A percentile compares a stretch with the other conserved stretches of the same genome.
Evolutionary conservation across 2,113 vertebrate species (phyloP).

Genomic region (Tenebrosternarchus preto): DNA sequence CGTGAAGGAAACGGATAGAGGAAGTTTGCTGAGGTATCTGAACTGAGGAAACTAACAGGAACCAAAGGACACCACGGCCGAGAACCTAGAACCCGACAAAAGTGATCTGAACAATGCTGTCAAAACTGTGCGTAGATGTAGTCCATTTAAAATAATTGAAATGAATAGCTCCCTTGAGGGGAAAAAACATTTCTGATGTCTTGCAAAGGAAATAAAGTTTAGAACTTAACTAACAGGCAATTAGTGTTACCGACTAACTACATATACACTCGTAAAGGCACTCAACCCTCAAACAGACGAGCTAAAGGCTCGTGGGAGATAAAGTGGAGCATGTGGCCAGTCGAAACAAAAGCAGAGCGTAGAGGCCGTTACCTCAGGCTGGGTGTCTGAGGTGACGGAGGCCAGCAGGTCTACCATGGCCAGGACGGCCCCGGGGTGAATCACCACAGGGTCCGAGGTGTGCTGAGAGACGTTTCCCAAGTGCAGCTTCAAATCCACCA

Average conservation of each 20-base stretch:
- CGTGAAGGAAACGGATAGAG: not conserved
- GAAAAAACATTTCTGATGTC: no score
- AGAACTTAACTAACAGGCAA: no score
- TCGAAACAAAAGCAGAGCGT: not conserved
- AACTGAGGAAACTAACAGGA: not conserved
- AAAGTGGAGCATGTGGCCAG: no score
- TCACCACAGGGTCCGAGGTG: conserved; percentile 85
- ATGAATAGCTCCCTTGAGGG: no score
- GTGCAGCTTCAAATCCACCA: conserved; percentile 83
- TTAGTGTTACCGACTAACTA: no score
- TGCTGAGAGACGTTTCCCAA: conserved; percentile 71
- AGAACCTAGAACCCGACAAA: no score
- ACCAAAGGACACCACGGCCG: not conserved
- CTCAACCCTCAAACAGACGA: not conserved
- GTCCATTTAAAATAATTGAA: no score
- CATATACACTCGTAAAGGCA: no score
- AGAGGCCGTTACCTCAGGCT: conserved; percentile 85
- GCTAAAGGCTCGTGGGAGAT: no score
- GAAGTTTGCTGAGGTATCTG: not conserved
- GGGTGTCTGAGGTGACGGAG: conserved; percentile 85
- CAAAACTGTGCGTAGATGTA: no score
- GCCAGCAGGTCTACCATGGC: conserved; percentile 93
- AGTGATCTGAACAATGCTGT: no score
- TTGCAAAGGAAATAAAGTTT: no score
- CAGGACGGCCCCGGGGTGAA: conserved; percentile 93